Evolutionary conservation across 2,888 invertebrate genomes (phyloP).

Genomic region (Euzophera pinguis): DNA sequence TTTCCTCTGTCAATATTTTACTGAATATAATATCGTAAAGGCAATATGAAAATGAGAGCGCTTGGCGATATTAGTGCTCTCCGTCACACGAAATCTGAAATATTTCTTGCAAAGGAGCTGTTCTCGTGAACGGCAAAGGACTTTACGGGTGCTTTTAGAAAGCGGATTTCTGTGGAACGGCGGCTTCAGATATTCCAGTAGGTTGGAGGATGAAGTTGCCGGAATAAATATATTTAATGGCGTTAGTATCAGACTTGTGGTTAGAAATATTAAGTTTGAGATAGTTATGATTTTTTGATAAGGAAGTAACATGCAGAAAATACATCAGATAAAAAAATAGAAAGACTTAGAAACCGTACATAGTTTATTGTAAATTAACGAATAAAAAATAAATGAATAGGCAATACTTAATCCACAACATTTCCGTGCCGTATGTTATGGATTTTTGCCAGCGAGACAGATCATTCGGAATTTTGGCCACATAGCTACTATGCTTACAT

Average conservation of each 20-base stretch:
- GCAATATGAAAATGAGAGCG: constrained; percentile 38
- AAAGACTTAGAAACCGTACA: too few species aligned
- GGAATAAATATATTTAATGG: constrained; percentile 24
- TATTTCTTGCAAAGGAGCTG: constrained; percentile 45
- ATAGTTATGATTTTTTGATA: not conserved
- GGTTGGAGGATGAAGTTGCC: constrained; percentile 22
- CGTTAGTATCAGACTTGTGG: not conserved
- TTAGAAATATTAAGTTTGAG: not conserved
- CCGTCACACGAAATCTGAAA: constrained; percentile 38
- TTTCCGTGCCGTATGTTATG: too few species aligned
- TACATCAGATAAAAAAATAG: too few species aligned
- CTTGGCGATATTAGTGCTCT: constrained; percentile 43
- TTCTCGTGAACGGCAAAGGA: constrained; percentile 41
- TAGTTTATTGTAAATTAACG: too few species aligned
- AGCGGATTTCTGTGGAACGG: constrained; percentile 30
- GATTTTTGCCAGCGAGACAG: too few species aligned
- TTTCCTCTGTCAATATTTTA: constrained; percentile 8
- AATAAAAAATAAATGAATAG: too few species aligned
- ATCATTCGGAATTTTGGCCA: too few species aligned
- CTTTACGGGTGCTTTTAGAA: constrained; percentile 41
- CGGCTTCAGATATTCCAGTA: constrained; percentile 26
- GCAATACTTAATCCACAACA: too few species aligned
- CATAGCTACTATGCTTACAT: too few species aligned
- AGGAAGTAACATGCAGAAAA: too few species aligned
- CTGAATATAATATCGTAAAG: constrained; percentile 33